Conservation (phyloP, 1,140 invertebrate species). For the Bursaphelenchus mucronatus region DNA sequence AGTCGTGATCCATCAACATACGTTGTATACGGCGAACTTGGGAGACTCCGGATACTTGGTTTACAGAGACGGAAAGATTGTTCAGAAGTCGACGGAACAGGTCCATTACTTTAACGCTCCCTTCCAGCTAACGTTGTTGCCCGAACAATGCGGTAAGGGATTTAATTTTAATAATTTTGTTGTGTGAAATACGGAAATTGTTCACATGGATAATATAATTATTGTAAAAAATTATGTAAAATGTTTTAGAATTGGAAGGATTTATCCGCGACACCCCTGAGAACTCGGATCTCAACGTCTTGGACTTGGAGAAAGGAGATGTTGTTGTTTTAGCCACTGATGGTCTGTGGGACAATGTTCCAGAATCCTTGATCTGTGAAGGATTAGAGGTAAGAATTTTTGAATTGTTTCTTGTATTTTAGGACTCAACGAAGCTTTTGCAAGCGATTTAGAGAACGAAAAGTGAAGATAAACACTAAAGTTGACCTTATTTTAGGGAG, state of each 20-base stretch:
- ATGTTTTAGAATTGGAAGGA: slow-evolving; percentile 32
- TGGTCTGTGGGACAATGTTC: slow-evolving; percentile 95
- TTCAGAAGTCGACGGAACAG: slow-evolving; percentile 87
- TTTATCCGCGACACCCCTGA: slow-evolving; percentile 71
- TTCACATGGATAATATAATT: slow-evolving; percentile 20
- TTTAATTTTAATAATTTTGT: slow-evolving; percentile 24
- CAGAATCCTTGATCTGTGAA: slow-evolving; percentile 77
- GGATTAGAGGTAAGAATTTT: slow-evolving; percentile 65
- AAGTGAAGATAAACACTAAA: background rate
- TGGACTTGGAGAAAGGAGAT: slow-evolving; percentile 86
- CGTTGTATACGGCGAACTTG: slow-evolving; percentile 89
- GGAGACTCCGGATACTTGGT: slow-evolving; percentile 96
- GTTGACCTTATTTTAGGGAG: background rate
- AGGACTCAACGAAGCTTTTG: slow-evolving; percentile 34
- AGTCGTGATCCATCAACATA: slow-evolving; percentile 81
- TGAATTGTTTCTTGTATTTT: slow-evolving; percentile 8
- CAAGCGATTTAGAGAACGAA: slow-evolving; percentile 62
- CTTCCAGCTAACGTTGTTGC: slow-evolving; percentile 87
- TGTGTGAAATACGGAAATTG: slow-evolving; percentile 24
- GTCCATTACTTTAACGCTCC: slow-evolving; percentile 98
- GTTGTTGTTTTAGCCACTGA: slow-evolving; percentile 91
- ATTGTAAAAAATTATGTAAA: slow-evolving; percentile 4
- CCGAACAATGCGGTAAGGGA: slow-evolving; percentile 76
- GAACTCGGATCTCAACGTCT: slow-evolving; percentile 80
- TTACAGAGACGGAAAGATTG: slow-evolving; percentile 74